These are phyloP conservation scores for Euschistus heros DNA, from an alignment of 1,140 invertebrate species.

Conservation along the genomic window DNA sequence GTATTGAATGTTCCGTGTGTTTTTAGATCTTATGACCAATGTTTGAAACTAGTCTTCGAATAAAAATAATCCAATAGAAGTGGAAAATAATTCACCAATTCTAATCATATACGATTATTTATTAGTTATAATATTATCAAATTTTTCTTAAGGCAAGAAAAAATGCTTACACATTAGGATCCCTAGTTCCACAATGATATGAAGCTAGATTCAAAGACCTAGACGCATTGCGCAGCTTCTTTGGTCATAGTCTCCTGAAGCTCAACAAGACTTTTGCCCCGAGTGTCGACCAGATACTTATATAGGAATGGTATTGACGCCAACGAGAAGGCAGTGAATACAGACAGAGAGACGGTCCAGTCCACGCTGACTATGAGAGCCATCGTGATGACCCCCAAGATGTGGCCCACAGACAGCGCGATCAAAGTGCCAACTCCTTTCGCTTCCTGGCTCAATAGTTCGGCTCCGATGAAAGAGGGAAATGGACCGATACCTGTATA, in stretches of 20 bases:
- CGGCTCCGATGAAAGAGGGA: constrained; percentile 7
- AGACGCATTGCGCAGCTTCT: too few relatives aligned
- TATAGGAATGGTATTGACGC: background rate
- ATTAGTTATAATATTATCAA: too few relatives aligned
- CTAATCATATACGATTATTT: too few relatives aligned
- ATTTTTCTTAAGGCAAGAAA: too few relatives aligned
- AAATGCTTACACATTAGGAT: too few relatives aligned
- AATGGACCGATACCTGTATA: constrained; percentile 13
- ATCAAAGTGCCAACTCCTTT: constrained; percentile 2
- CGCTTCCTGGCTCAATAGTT: background rate
- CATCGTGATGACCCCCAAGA: background rate
- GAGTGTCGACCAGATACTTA: background rate
- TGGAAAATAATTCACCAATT: too few relatives aligned
- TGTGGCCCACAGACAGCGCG: background rate
- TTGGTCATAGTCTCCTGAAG: background rate
- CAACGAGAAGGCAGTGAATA: background rate
- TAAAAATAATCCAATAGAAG: too few relatives aligned
- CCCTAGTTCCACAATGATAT: too few relatives aligned
- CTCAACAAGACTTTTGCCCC: background rate
- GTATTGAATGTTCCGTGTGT: too few relatives aligned
- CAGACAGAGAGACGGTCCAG: background rate
- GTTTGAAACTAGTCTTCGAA: too few relatives aligned
- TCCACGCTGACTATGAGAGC: background rate
- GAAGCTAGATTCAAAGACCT: too few relatives aligned
- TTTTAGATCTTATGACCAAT: too few relatives aligned